Conservation (phyloP, 2,797 vertebrate genomes). For the Xenopus petersii region DNA sequence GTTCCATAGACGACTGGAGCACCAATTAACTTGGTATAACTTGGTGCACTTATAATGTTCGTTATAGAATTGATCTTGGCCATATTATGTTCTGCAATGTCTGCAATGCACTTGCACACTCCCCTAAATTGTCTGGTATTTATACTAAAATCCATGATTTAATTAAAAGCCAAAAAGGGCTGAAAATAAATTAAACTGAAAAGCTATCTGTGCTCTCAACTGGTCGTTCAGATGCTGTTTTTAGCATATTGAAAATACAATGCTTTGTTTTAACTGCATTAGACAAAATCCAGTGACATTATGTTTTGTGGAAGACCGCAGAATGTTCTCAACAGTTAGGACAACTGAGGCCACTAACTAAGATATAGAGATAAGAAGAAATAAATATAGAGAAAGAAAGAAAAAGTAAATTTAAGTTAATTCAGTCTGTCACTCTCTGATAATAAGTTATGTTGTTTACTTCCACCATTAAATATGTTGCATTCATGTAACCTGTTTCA, state of each 20-base stretch:
- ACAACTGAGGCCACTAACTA: neutral
- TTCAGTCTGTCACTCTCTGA: neutral
- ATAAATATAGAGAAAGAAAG: no score
- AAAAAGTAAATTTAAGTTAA: neutral
- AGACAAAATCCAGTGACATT: slow-evolving; percentile 49
- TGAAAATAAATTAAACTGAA: slow-evolving; percentile 41
- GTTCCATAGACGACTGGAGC: no score
- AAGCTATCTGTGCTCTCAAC: slow-evolving; percentile 27
- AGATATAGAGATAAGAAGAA: slow-evolving; percentile 1
- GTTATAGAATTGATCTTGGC: neutral
- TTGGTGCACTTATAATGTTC: no score
- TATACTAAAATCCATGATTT: slow-evolving; percentile 32
- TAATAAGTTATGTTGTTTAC: no score
- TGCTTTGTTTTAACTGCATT: slow-evolving; percentile 29
- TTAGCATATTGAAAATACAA: slow-evolving; percentile 43
- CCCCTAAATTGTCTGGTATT: slow-evolving; percentile 9
- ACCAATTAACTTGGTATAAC: no score
- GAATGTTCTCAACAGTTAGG: slow-evolving; percentile 7
- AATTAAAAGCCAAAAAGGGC: slow-evolving; percentile 50
- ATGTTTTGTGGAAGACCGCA: slow-evolving; percentile 33
- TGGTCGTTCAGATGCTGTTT: slow-evolving; percentile 25
- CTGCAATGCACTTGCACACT: neutral
- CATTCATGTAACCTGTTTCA: neutral
- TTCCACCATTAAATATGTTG: no score
- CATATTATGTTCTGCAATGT: neutral